Evolutionary conservation across 2,888 invertebrate genomes (phyloP), one percentile per base, ranked within the genome.

Genomic region (Tenthredo distinguenda): DNA sequence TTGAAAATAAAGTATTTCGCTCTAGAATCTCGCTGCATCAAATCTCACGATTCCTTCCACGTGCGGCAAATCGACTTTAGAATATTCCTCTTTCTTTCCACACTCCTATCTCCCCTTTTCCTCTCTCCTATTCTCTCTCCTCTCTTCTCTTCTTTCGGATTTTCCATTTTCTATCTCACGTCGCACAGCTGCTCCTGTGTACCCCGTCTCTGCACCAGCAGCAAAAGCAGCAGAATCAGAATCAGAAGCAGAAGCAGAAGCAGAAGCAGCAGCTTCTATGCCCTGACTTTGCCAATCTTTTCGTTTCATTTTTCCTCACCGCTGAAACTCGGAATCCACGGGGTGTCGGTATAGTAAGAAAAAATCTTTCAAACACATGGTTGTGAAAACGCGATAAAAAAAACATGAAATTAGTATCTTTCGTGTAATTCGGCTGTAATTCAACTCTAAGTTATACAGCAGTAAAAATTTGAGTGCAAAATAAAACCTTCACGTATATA

Each of bases 41-140:
- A 83, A 83, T 83, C 83, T 83, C 68, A 47, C 21, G 83, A 83
- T 83, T 83, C 83, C 34, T 68, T 50, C 34, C 83, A 83, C 83
- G 83, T 71, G 47, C 83, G 71, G 68, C 43, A 83, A 83, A 83
- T 83, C 83, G 68, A 83, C 83, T 83, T 68, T 47, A 47, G 62
- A 68, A 83, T 83, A 71, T 71, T 83, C 71, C 68, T 68, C 83
- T 43, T 83, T 50, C 83, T 71, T 68, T 83, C 68, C 83, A 31
- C 83, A 34, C 83, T 71, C 26, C 31, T 37, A 31, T 47, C 31
- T 68, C 15, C 31, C 47, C 47, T 47, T 31, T 31, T n/a, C 12
- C 47, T 31, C 58, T 7, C 15, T n/a, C n/a, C 18, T 47, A 7
- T 26, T 21, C 37, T 40, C 62, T 40, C 34, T 37, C 15, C 1